phyloP scores from a whole-genome alignment of 2,113 vertebrate species.

The Platysternon megacephalum region DNA sequence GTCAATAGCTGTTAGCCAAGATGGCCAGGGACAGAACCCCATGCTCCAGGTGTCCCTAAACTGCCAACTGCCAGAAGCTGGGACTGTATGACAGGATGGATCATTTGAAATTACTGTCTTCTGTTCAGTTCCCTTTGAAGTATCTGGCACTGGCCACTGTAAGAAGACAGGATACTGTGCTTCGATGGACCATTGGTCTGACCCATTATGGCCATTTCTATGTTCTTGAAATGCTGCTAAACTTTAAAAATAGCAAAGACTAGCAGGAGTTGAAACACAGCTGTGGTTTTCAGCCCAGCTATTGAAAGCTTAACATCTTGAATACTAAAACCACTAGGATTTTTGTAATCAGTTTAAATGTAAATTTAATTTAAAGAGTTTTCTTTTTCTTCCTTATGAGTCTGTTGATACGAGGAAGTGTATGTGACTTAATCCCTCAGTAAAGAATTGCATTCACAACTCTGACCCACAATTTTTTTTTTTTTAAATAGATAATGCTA shows the following conservation, averaged over 20 bases:
- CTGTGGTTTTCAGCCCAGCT: background rate
- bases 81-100: background rate
- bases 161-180: background rate
- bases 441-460: background rate
- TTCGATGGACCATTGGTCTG: background rate
- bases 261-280: background rate
- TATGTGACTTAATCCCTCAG: too few species aligned
- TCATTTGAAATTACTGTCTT: background rate
- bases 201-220: background rate
- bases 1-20: background rate
- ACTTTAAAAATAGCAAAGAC: background rate
- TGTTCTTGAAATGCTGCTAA: fast-evolving
- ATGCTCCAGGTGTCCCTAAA: background rate
- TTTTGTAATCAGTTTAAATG: background rate
- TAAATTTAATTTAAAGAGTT: background rate
- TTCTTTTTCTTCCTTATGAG: background rate
- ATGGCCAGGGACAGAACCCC: background rate
- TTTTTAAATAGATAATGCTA: background rate
- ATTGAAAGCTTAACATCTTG: background rate
- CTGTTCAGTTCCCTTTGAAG: background rate
- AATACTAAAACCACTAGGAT: background rate
- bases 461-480: background rate
- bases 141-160: background rate
- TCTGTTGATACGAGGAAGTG: background rate
- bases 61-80: background rate